Evolutionary conservation across 2,888 invertebrate species (phyloP).

Genomic region (Calameuta idolon): DNA sequence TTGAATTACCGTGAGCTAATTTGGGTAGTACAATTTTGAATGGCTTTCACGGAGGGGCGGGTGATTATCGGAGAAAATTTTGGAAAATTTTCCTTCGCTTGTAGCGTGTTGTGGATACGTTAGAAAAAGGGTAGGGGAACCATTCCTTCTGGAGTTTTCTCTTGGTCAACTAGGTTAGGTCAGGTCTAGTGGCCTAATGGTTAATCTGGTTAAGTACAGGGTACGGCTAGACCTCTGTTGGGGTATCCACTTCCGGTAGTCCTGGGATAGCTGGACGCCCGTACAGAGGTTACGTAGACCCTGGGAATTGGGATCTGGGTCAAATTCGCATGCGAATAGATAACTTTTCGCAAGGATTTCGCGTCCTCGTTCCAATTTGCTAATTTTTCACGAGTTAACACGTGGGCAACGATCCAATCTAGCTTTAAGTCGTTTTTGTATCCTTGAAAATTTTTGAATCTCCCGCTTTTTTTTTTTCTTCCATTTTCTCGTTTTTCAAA

Average conservation of each 20-base stretch:
- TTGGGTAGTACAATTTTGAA: not conserved
- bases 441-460: not conserved
- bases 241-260: not conserved
- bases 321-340: slow-evolving; percentile 18
- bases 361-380: not conserved
- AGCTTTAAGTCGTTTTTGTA: not conserved
- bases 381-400: not conserved
- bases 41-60: no score
- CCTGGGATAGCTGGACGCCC: not conserved
- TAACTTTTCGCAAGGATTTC: not conserved
- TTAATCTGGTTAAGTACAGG: slow-evolving; percentile 10
- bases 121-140: not conserved
- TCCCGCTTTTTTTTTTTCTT: no score
- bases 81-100: no score
- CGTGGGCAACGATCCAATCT: not conserved
- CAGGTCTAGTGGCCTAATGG: not conserved
- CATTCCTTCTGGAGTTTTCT: not conserved
- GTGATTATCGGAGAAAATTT: not conserved
- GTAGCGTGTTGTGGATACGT: not conserved
- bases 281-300: slow-evolving; percentile 18
- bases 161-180: not conserved
- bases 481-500: no score
- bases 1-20: no score
- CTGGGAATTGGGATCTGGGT: slow-evolving; percentile 20
- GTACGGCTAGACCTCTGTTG: not conserved